A percentile compares a stretch with the other conserved stretches of the same genome.
phyloP scores from a whole-genome alignment of 2,888 invertebrate species.

The Atherix ibis region DNA sequence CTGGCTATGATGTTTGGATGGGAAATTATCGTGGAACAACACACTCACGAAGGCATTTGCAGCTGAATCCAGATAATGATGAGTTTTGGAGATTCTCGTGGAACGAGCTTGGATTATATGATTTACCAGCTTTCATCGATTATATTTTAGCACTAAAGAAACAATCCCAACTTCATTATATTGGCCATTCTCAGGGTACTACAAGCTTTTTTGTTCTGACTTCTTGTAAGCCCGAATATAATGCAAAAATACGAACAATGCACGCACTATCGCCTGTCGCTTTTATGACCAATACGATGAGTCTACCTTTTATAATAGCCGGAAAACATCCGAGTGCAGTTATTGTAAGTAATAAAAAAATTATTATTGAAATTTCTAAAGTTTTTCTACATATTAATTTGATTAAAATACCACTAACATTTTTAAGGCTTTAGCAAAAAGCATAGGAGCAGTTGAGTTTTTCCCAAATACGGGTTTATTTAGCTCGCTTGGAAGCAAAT shows the following conservation, averaged over 20 bases:
- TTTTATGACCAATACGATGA: slow-evolving; percentile 40
- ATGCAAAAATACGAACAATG: slow-evolving; percentile 33
- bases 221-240: slow-evolving; percentile 31
- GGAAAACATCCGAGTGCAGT: too few species aligned
- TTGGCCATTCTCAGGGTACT: slow-evolving; percentile 46
- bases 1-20: slow-evolving; percentile 42
- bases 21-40: slow-evolving; percentile 49
- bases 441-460: too few species aligned
- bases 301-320: slow-evolving; percentile 34
- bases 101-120: slow-evolving; percentile 34
- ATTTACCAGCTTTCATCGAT: slow-evolving; percentile 48
- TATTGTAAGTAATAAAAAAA: too few species aligned
- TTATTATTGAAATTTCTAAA: too few species aligned
- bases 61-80: slow-evolving; percentile 18
- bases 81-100: slow-evolving; percentile 40
- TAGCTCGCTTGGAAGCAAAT: too few species aligned
- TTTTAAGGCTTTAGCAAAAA: too few species aligned
- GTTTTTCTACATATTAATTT: too few species aligned
- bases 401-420: too few species aligned
- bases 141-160: slow-evolving; percentile 34
- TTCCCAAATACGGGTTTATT: too few species aligned
- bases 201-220: slow-evolving; percentile 35
- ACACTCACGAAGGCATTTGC: slow-evolving; percentile 39
- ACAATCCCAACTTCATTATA: slow-evolving; percentile 36
- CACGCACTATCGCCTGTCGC: slow-evolving; percentile 48